Percentiles rank a stretch among this genome's conserved stretches.
Conservation (phyloP, 2,113 vertebrate genomes). For the Sporophila hypoxantha region DNA sequence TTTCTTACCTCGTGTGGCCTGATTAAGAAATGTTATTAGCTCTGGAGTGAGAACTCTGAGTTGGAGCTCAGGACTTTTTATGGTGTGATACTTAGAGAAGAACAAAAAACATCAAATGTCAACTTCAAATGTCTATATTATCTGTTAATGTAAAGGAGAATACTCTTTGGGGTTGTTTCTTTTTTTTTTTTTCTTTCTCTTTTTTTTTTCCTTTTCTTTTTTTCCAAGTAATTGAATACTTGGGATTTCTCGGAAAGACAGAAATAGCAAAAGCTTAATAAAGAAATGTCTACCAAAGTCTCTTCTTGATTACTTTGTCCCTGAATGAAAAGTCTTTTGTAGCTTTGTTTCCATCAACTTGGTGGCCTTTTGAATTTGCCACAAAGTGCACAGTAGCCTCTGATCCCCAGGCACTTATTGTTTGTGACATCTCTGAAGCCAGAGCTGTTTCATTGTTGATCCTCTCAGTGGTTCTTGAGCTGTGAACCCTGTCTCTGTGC, state of each 20-base stretch:
- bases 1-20: neutral
- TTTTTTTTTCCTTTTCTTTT: accelerated
- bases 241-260: neutral
- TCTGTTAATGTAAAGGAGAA: neutral
- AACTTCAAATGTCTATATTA: neutral
- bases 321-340: neutral
- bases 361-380: neutral
- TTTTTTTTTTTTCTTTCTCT: accelerated
- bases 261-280: neutral
- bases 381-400: neutral
- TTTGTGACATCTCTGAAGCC: neutral
- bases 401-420: neutral
- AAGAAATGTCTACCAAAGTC: neutral
- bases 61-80: neutral
- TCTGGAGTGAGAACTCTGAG: neutral
- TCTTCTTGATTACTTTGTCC: neutral
- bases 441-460: neutral
- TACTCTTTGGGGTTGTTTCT: neutral
- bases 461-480: neutral
- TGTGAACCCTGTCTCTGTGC: neutral
- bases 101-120: neutral
- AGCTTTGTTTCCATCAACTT: neutral
- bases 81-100: neutral
- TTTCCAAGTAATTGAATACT: neutral
- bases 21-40: neutral